Evolutionary conservation across 2,888 invertebrate species (phyloP).

Genomic region (Diarsia rubi): DNA sequence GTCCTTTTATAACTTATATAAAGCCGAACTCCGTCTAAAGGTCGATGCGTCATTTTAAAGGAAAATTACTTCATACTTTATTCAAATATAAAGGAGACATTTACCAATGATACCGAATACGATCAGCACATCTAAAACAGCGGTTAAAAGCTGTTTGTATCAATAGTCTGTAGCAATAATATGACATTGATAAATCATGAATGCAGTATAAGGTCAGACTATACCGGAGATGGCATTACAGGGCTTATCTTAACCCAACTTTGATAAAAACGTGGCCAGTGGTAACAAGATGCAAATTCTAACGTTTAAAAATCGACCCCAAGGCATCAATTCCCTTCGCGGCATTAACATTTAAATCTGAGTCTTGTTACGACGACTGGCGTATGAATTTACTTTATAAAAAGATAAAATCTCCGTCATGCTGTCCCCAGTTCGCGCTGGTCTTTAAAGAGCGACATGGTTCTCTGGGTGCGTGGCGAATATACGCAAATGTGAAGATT

Average conservation of each 20-base stretch:
- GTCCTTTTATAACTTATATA: neutral
- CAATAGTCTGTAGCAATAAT: neutral
- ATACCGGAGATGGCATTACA: neutral
- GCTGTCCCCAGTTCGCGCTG: neutral
- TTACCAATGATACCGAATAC: neutral
- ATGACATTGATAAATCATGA: neutral
- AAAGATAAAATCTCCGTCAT: neutral
- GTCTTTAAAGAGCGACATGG: neutral
- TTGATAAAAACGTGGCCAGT: neutral
- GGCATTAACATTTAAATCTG: neutral
- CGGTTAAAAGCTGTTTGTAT: neutral
- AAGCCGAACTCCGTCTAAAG: neutral
- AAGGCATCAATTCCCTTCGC: neutral
- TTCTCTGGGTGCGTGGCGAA: too few relatives aligned
- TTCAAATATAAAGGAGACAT: neutral
- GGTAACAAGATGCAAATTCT: neutral
- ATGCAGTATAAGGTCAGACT: neutral
- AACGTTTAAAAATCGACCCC: neutral
- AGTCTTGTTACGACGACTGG: neutral
- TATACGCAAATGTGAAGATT: too few relatives aligned
- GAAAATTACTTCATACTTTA: neutral
- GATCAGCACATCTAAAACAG: neutral
- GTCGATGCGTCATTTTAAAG: neutral
- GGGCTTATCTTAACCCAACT: neutral
- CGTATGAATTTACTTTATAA: neutral